These are phyloP conservation scores for Pollenia labialis DNA, from an alignment of 2,888 invertebrate species.

Conservation along the genomic window DNA sequence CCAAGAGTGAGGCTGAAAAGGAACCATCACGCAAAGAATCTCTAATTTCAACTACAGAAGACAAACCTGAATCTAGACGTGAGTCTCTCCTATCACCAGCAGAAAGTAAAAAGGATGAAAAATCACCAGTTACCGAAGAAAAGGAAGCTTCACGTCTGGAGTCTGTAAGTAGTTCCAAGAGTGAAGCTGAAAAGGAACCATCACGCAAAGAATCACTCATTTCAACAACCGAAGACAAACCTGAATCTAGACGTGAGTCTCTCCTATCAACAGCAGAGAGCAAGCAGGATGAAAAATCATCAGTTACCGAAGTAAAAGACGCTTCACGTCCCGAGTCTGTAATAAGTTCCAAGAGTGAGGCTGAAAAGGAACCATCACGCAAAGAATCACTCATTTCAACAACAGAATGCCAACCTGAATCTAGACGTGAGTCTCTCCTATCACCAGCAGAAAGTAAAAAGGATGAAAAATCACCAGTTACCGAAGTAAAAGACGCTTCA, in stretches of 20 bases:
- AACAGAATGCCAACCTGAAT: slow-evolving; percentile 22
- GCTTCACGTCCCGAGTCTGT: slow-evolving; percentile 78
- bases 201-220: no score
- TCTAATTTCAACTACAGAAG: neutral
- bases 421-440: slow-evolving; percentile 47
- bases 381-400: slow-evolving; percentile 51
- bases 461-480: slow-evolving; percentile 57
- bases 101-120: slow-evolving; percentile 56
- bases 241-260: slow-evolving; percentile 55
- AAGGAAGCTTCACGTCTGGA: slow-evolving; percentile 16
- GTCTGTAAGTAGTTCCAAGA: no score
- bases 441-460: slow-evolving; percentile 44
- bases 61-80: slow-evolving; percentile 31
- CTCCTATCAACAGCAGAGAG: slow-evolving; percentile 65
- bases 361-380: slow-evolving; percentile 24
- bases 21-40: no score
- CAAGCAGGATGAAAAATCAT: slow-evolving; percentile 55
- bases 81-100: slow-evolving; percentile 69
- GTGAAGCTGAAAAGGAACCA: no score
- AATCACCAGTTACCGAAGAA: slow-evolving; percentile 44
- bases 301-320: slow-evolving; percentile 71
- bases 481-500: slow-evolving; percentile 75
- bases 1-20: no score
- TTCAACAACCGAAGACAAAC: slow-evolving; percentile 11
- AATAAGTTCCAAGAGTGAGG: slow-evolving; percentile 17